Conservation (phyloP, 2,113 vertebrate species). For the Chaetorhynchus papuensis region DNA sequence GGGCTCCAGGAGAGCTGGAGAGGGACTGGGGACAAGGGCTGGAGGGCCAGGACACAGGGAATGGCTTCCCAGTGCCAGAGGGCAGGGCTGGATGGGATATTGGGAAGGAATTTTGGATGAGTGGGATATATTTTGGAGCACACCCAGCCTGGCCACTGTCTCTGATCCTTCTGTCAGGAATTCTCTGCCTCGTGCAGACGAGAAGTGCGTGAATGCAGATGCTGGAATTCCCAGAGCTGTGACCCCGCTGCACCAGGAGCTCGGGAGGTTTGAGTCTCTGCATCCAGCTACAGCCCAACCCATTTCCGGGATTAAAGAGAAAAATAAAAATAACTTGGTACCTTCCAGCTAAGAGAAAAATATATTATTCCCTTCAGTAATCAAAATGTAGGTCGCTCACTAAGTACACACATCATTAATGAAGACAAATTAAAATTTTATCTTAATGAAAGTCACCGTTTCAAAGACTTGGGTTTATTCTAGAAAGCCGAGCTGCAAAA, state of each 20-base stretch:
- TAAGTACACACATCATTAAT: neutral
- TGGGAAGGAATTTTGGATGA: neutral
- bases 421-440: neutral
- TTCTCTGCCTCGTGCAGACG: neutral
- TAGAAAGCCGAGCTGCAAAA: neutral
- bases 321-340: conserved; percentile 34
- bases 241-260: neutral
- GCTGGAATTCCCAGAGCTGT: neutral
- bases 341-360: neutral
- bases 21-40: neutral
- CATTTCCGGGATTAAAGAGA: conserved; percentile 9
- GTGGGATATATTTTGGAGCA: neutral
- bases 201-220: neutral
- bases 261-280: neutral
- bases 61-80: neutral
- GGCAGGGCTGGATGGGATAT: rapidly evolving
- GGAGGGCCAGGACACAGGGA: neutral
- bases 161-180: neutral
- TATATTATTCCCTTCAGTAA: conserved; percentile 33
- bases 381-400: conserved; percentile 29
- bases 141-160: neutral
- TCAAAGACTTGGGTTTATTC: neutral
- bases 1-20: neutral
- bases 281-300: neutral
- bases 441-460: neutral